A percentile compares a stretch with the other conserved stretches of the same genome.
These are phyloP conservation scores for Megalops cyprinoides DNA, from an alignment of 2,797 vertebrate species.

Conservation along the genomic window DNA sequence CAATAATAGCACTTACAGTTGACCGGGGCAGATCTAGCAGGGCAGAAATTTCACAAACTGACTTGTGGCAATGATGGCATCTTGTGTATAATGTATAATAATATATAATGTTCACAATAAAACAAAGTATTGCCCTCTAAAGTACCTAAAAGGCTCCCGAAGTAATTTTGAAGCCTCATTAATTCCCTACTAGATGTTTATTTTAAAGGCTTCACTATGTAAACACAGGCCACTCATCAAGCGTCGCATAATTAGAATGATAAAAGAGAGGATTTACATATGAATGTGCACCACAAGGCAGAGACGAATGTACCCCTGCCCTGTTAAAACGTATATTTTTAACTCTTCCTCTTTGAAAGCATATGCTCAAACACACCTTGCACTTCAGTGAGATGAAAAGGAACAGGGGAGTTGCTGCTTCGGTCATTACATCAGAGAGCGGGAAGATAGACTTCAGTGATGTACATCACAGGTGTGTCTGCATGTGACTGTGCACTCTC, in stretches of 20 bases:
- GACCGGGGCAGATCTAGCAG: no score
- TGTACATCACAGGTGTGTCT: slow-evolving; percentile 46
- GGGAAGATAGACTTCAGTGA: slow-evolving; percentile 42
- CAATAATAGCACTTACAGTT: no score
- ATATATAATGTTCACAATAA: no score
- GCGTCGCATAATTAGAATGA: slow-evolving; percentile 42
- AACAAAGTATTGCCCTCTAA: no score
- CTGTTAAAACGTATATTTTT: slow-evolving; percentile 34
- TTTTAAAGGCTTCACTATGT: slow-evolving; percentile 35
- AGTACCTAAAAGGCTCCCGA: background rate
- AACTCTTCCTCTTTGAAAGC: slow-evolving; percentile 35
- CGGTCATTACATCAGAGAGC: slow-evolving; percentile 45
- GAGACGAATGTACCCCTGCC: slow-evolving; percentile 44
- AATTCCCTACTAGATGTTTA: slow-evolving; percentile 1
- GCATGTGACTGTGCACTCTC: slow-evolving; percentile 30
- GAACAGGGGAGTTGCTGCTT: slow-evolving; percentile 40
- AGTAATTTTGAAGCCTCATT: background rate
- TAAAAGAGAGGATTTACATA: slow-evolving; percentile 66
- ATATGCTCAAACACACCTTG: slow-evolving; percentile 26
- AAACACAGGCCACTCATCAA: slow-evolving; percentile 51
- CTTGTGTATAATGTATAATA: no score
- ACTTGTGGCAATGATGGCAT: no score
- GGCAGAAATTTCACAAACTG: no score
- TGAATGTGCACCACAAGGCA: slow-evolving; percentile 58
- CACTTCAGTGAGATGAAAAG: slow-evolving; percentile 8